Base-by-base conservation (phyloP, 2,113 vertebrate species). In the Vicugna pacos region DNA sequence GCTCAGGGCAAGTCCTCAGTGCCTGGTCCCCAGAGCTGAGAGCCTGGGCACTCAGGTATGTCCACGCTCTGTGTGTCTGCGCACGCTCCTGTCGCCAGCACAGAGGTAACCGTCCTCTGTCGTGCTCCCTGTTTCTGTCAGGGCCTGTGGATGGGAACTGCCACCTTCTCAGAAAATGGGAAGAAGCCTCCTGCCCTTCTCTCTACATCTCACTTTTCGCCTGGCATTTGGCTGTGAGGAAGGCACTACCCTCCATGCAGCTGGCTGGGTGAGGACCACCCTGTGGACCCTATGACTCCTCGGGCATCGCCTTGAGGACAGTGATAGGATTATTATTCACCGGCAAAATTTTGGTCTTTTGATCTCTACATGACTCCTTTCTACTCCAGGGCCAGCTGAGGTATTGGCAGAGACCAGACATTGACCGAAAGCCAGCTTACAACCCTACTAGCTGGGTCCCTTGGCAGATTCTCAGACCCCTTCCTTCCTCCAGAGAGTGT, bases 1-100 rank as follows among this genome's bases (percentile, higher is more conserved):
- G 46, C 54, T 54, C 15, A 86, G 73, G 64, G 26, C 52, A 70
- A 48, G 73, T 38, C 32, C 65, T 73, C 0, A 6, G 17, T 24
- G 22, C 64, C 38, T 19, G 42, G n/a, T 56, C 16, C 38, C 62
- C 46, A n/a, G 19, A 28, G 3, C 12, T 85, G 42, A 91, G 72
- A 46, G 26, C 42, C 38, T 16, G 12, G 42, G 52, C 52, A 85
- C 19, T 52, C 32, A 35, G 32, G 22, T 35, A 75, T 12, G 6
- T 2, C 24, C 19, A 24, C 3, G 19, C 52, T 65, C 76, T 12
- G 1, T 54, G 42, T 86, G 42, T 46, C 64, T 35, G 42, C 50
- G 24, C 46, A 20, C 1, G 8, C 6, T 72, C 64, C 26, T 52
- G 16, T 15, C 16, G 54, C 16, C 24, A 64, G n/a, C 0, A 0